Percentiles rank a stretch among this genome's conserved stretches.
These are phyloP conservation scores for Diadegma fenestrale DNA, from an alignment of 2,888 invertebrate genomes.

Conservation along the genomic window DNA sequence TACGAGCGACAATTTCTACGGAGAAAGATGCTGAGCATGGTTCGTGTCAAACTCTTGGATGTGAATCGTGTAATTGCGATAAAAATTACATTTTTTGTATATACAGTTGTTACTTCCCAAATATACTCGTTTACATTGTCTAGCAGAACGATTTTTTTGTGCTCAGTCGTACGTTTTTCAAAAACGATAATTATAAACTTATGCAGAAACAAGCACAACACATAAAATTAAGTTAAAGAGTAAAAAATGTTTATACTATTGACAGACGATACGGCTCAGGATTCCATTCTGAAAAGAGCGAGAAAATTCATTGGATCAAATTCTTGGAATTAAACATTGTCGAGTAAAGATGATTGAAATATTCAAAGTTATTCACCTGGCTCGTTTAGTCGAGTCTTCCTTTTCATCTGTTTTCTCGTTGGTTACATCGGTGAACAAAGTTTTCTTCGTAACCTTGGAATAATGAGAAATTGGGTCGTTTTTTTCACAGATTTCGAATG, in stretches of 20 bases:
- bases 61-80: not conserved
- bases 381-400: not conserved
- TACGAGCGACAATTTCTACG: not conserved
- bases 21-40: not conserved
- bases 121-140: not conserved
- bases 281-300: not conserved
- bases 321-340: not conserved
- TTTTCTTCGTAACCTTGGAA: not conserved
- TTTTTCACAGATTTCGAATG: not conserved
- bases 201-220: not conserved
- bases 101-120: not conserved
- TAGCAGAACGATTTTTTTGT: not conserved
- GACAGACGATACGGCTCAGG: not conserved
- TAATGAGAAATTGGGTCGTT: not conserved
- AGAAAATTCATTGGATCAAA: not conserved
- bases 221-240: not conserved
- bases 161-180: not conserved
- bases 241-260: not conserved
- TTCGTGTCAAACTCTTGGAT: not conserved
- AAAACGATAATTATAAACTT: not conserved
- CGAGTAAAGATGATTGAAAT: not conserved
- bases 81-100: not conserved
- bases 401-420: not conserved
- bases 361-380: not conserved
- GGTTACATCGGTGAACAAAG: not conserved